Conservation (phyloP, 2,888 invertebrate species). For the Tetranychus truncatus region DNA sequence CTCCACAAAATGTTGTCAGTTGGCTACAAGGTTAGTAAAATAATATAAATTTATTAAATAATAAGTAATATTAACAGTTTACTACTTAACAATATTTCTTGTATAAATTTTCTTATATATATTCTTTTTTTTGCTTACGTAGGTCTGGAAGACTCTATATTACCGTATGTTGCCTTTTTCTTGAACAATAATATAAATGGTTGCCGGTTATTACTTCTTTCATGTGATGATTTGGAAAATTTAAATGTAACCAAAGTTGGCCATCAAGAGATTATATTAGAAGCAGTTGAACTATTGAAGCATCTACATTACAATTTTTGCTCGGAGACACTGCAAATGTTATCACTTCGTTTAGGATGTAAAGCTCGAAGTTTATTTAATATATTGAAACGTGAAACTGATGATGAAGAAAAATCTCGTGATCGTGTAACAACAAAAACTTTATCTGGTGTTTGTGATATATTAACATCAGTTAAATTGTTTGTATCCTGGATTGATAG, state of each 20-base stretch:
- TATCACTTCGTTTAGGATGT: conserved; percentile 64
- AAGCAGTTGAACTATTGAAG: conserved; percentile 71
- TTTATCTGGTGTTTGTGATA: conserved; percentile 64
- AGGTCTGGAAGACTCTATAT: conserved; percentile 57
- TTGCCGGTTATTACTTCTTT: conserved; percentile 56
- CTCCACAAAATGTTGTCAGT: conserved; percentile 69
- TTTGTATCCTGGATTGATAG: conserved; percentile 74
- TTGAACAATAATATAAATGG: conserved; percentile 63
- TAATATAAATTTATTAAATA: not conserved
- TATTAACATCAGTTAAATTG: conserved; percentile 64
- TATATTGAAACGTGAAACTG: conserved; percentile 38
- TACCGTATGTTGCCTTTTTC: conserved; percentile 60
- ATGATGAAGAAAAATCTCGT: conserved; percentile 20
- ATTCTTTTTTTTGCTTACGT: conserved; percentile 31
- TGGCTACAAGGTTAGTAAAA: conserved; percentile 56
- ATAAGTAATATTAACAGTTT: not conserved
- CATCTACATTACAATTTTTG: conserved; percentile 83
- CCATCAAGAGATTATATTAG: conserved; percentile 77
- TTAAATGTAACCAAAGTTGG: conserved; percentile 68
- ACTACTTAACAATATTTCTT: not conserved
- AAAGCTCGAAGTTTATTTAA: conserved; percentile 57
- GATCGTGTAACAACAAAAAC: conserved; percentile 53
- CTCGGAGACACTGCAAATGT: conserved; percentile 71
- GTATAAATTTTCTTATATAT: not conserved
- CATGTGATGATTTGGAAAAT: conserved; percentile 69